phyloP scores from a whole-genome alignment of 2,113 vertebrate genomes.

The Planiliza haematocheilus region DNA sequence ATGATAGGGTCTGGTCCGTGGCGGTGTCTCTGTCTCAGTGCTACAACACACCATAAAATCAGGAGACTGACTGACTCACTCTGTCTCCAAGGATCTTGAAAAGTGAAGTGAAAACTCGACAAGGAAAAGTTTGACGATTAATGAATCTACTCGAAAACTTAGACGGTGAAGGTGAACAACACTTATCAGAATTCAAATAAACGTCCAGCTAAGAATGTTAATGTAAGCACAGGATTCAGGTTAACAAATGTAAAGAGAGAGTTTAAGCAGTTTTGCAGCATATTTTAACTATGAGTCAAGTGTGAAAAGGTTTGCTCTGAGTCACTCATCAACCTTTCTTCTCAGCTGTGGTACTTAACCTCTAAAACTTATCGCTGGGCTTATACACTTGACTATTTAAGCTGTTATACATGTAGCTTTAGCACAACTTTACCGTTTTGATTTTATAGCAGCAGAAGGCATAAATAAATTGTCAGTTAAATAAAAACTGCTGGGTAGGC shows the following conservation, averaged over 20 bases:
- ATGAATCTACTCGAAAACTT: slow-evolving; percentile 4
- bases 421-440: too few relatives aligned
- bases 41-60: slow-evolving; percentile 41
- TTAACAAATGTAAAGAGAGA: background rate
- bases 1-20: slow-evolving; percentile 73
- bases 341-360: background rate
- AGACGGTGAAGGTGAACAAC: slow-evolving; percentile 5
- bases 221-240: background rate
- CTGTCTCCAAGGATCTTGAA: slow-evolving; percentile 39
- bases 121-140: slow-evolving; percentile 16
- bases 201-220: background rate
- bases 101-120: slow-evolving; percentile 45
- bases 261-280: too few relatives aligned
- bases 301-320: too few relatives aligned
- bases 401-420: too few relatives aligned
- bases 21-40: slow-evolving; percentile 54
- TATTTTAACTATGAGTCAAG: too few relatives aligned
- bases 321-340: background rate
- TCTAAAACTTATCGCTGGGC: too few relatives aligned
- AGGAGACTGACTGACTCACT: slow-evolving; percentile 40
- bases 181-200: background rate
- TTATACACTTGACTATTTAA: too few relatives aligned
- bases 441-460: too few relatives aligned
- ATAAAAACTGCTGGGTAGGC: too few relatives aligned
- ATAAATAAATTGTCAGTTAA: too few relatives aligned